phyloP scores from a whole-genome alignment of 2,888 invertebrate species.

The Timandra comae region DNA sequence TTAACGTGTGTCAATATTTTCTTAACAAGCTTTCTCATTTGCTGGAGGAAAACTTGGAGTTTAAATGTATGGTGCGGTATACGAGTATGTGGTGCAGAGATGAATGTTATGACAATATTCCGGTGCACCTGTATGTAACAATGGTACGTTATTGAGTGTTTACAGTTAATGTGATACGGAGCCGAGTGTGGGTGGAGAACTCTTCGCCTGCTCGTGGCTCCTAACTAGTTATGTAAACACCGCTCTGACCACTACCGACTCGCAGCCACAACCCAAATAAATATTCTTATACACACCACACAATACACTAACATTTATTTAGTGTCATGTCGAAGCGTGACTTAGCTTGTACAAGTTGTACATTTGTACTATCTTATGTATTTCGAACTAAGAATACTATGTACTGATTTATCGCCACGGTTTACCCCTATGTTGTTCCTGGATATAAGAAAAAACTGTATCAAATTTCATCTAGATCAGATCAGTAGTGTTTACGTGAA shows the following conservation, averaged over 20 bases:
- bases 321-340: conserved; percentile 40
- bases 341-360: conserved; percentile 9
- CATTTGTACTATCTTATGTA: no score
- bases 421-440: no score
- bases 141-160: conserved; percentile 54
- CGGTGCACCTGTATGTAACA: conserved; percentile 47
- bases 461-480: no score
- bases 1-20: no score
- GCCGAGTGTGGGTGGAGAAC: conserved; percentile 15
- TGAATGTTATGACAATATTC: conserved; percentile 21
- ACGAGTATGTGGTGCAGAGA: conserved; percentile 9
- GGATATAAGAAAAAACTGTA: no score
- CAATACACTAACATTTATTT: conserved; percentile 37
- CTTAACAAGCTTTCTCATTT: neutral
- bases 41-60: neutral
- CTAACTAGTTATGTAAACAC: conserved; percentile 72
- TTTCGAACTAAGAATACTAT: no score
- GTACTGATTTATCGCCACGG: no score
- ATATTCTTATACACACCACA: conserved; percentile 33
- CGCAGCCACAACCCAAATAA: conserved; percentile 40
- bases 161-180: conserved; percentile 45
- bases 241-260: conserved; percentile 45
- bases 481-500: no score
- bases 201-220: conserved; percentile 56
- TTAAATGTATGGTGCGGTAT: neutral